Percentiles rank a stretch among this genome's conserved stretches.
Conservation (phyloP, 2,113 vertebrate genomes). For the Nothoprocta perdicaria region DNA sequence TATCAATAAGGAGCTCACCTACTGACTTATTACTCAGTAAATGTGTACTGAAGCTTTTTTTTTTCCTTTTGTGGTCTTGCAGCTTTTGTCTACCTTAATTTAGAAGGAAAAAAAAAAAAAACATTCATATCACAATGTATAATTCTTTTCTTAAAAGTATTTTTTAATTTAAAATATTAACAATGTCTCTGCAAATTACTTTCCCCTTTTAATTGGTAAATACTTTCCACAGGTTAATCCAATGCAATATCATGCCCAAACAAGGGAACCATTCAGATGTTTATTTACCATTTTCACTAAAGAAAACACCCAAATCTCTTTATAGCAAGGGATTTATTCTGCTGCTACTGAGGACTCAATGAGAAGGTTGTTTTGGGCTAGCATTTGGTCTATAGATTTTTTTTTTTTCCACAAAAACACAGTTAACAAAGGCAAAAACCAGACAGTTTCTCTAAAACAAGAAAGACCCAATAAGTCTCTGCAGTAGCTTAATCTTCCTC, state of each 20-base stretch:
- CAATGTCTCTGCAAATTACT: neutral
- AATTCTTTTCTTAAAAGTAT: neutral
- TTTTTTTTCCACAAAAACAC: neutral
- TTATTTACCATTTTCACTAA: neutral
- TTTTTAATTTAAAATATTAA: neutral
- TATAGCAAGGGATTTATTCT: neutral
- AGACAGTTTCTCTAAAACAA: neutral
- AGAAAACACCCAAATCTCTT: neutral
- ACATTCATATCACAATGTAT: neutral
- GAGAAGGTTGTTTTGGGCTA: neutral
- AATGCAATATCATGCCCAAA: neutral
- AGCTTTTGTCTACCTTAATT: neutral
- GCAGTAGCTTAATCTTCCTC: neutral
- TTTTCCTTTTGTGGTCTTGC: neutral
- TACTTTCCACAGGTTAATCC: neutral
- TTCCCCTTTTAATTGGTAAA: neutral
- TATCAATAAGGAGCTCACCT: constrained; percentile 42
- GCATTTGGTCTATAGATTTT: neutral
- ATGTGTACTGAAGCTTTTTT: constrained; percentile 2
- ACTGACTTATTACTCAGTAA: constrained; percentile 39
- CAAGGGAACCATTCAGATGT: neutral
- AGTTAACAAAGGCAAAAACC: neutral
- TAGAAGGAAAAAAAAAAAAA: neutral
- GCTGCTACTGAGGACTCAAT: neutral
- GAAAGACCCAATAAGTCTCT: neutral